Evolutionary conservation across 2,888 invertebrate species (phyloP).

Genomic region (Omphaloscelis lunosa): DNA sequence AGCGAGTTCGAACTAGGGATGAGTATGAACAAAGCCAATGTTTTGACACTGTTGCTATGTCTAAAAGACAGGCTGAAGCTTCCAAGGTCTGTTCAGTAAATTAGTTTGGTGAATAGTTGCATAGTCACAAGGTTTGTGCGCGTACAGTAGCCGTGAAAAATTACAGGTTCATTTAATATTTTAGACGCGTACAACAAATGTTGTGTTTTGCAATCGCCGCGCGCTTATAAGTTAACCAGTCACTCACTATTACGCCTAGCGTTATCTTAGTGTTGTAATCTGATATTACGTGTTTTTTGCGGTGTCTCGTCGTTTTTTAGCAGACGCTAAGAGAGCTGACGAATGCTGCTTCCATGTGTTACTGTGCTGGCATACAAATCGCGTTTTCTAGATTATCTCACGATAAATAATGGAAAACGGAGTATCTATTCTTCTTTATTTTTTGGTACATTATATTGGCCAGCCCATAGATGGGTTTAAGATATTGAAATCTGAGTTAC

Average conservation of each 20-base stretch:
- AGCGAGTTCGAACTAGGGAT: too few relatives aligned
- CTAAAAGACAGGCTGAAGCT: conserved; percentile 15
- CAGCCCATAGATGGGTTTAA: background rate
- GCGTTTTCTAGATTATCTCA: conserved; percentile 6
- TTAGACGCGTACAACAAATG: conserved; percentile 69
- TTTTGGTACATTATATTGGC: conserved; percentile 6
- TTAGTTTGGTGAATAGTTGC: conserved; percentile 48
- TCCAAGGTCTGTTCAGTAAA: conserved; percentile 47
- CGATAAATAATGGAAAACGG: background rate
- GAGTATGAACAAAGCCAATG: too few relatives aligned
- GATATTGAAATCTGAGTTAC: conserved; percentile 19
- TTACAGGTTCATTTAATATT: conserved; percentile 74
- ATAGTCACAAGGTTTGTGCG: conserved; percentile 45
- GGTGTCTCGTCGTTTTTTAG: conserved; percentile 49
- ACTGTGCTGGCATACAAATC: conserved; percentile 39
- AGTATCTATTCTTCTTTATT: background rate
- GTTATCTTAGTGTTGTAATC: conserved; percentile 67
- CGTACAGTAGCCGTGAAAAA: conserved; percentile 66
- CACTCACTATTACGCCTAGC: conserved; percentile 60
- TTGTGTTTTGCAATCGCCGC: conserved; percentile 70
- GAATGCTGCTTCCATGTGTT: conserved; percentile 29
- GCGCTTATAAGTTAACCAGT: conserved; percentile 64
- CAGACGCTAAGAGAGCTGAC: conserved; percentile 27
- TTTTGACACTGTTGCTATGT: conserved; percentile 48
- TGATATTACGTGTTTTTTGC: conserved; percentile 63